Conservation (phyloP, 2,888 invertebrate species). For the Apoderus coryli region DNA sequence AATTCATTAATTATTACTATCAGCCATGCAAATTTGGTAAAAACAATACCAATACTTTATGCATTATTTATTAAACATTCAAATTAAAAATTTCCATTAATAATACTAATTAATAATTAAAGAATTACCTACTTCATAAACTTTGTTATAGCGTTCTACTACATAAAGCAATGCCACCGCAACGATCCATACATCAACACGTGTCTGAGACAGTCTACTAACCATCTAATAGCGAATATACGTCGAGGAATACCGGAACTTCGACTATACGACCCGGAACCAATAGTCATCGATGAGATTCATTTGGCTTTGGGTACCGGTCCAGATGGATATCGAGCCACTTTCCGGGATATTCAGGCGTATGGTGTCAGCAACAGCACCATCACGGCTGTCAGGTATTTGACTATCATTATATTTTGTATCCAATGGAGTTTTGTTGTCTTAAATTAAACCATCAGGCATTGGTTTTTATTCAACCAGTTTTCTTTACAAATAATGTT, state of each 20-base stretch:
- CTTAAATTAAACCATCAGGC: no score
- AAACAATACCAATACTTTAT: no score
- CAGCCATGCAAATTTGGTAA: no score
- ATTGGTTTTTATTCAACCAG: no score
- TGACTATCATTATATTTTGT: no score
- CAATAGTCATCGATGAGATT: slow-evolving; percentile 69
- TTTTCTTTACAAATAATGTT: no score
- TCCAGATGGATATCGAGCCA: slow-evolving; percentile 69
- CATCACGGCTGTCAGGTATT: slow-evolving; percentile 63
- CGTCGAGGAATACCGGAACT: slow-evolving; percentile 61
- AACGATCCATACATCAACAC: slow-evolving; percentile 55
- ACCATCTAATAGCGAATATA: slow-evolving; percentile 55
- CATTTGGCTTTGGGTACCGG: slow-evolving; percentile 66
- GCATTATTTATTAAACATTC: no score
- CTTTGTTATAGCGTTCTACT: slow-evolving; percentile 41
- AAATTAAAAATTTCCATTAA: no score
- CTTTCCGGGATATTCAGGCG: slow-evolving; percentile 66
- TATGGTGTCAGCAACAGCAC: slow-evolving; percentile 69
- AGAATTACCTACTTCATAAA: no score
- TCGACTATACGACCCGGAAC: slow-evolving; percentile 57
- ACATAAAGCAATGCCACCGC: slow-evolving; percentile 58
- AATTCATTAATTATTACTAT: no score
- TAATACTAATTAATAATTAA: no score
- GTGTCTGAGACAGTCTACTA: slow-evolving; percentile 60
- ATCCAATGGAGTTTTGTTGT: no score